Base-by-base conservation (phyloP, 2,888 invertebrate genomes). In the Nebria brevicollis region DNA sequence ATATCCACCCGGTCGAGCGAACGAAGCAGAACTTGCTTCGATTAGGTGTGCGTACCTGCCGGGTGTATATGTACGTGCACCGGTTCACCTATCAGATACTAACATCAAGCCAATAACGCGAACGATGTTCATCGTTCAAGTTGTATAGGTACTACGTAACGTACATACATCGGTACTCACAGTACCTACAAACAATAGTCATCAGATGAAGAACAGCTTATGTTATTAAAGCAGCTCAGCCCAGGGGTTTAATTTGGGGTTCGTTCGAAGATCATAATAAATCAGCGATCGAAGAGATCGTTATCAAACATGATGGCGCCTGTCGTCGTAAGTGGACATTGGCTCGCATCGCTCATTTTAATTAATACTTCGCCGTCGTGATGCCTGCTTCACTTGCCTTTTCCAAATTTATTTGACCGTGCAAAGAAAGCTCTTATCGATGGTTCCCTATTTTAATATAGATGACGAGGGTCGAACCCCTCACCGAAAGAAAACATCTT, bases 361-460 rank as follows among this genome's bases (percentile, higher is more conserved):
- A 86, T 86, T 86, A 85, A 85, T 84, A 84, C 84, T 84, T 84
- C 80, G 82, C 82, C 80, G 83, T 81, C 78, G 81, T 15, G 73
- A 41, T 43, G 26, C 70, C 70, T 11, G 20, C 25, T 54, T 54
- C 54, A 54, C 34, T 34, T 20, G n/a, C 82, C 80, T 82, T 83
- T 78, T 83, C 81, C 82, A 82, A 76, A 82, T 82, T 81, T 82
- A 82, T 83, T 83, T 83, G 82, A 80, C 80, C 83, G 82, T 82
- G 78, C 66, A 83, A 84, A 83, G 75, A 75, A 75, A 75, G 75
- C 54, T 64, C 25, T 64, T 75, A 75, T 83, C 82, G 75, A 73
- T 75, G 78, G 75, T 76, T 76, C 81, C 82, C 82, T 70, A 83
- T 84, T 83, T 84, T 83, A 82, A 83, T 84, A 83, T 84, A 83